Evolutionary conservation across 2,888 invertebrate genomes (phyloP).

Genomic region (Pterostichus niger): DNA sequence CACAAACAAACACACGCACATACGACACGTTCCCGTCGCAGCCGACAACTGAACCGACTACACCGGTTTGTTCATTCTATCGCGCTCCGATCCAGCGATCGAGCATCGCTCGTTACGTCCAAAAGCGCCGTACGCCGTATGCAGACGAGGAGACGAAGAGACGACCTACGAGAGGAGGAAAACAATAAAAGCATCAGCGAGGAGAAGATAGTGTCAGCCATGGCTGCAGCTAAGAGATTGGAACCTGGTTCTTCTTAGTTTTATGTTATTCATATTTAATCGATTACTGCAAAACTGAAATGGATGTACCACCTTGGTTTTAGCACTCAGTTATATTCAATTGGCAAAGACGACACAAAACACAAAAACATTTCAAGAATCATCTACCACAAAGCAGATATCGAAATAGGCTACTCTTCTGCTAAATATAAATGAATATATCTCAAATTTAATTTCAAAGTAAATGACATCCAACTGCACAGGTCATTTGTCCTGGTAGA

Average conservation of each 20-base stretch:
- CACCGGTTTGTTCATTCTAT: slow-evolving; percentile 59
- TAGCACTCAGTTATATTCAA: too few relatives aligned
- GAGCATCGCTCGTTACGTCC: slow-evolving; percentile 32
- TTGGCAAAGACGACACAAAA: too few relatives aligned
- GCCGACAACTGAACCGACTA: slow-evolving; percentile 53
- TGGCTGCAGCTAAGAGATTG: slow-evolving; percentile 26
- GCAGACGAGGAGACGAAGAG: slow-evolving; percentile 27
- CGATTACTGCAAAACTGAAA: slow-evolving; percentile 2
- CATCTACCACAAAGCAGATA: too few relatives aligned
- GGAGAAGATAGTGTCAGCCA: slow-evolving; percentile 23
- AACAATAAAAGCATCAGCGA: slow-evolving; percentile 40
- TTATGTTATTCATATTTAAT: slow-evolving; percentile 29
- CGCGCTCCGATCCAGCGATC: slow-evolving; percentile 28
- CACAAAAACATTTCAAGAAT: too few relatives aligned
- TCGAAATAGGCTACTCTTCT: too few relatives aligned
- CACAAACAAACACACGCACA: slow-evolving; percentile 52
- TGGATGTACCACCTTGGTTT: not conserved
- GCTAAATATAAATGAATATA: too few relatives aligned
- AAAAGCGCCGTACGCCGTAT: slow-evolving; percentile 38
- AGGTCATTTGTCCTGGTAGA: too few relatives aligned
- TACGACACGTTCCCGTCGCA: slow-evolving; percentile 24
- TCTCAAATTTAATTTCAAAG: too few relatives aligned
- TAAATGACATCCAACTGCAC: too few relatives aligned
- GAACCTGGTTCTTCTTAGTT: slow-evolving; percentile 11
- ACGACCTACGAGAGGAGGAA: not conserved